phyloP scores from a whole-genome alignment of 2,797 vertebrate species.

The Poeciliopsis turneri region DNA sequence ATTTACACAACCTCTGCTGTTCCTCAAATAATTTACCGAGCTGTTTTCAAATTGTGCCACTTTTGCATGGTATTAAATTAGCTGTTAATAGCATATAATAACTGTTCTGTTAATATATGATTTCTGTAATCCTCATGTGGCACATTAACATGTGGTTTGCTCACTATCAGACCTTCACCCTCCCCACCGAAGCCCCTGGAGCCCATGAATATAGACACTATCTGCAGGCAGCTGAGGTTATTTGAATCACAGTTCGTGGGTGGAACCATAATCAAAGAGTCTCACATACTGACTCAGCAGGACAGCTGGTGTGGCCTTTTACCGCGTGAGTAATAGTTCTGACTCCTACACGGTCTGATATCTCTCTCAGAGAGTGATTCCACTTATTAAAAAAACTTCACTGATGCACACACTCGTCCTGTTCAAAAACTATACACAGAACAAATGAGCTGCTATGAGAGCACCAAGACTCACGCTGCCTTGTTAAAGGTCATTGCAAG shows the following conservation, averaged over 20 bases:
- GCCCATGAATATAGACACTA: conserved; percentile 29
- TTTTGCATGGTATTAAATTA: neutral
- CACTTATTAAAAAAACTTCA: conserved; percentile 13
- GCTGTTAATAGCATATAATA: neutral
- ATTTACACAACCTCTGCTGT: neutral
- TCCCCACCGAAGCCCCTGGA: neutral
- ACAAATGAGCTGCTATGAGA: conserved; percentile 1
- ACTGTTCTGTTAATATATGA: neutral
- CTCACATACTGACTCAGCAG: conserved; percentile 39
- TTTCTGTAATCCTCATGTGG: neutral
- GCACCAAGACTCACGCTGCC: neutral
- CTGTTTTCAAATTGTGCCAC: neutral
- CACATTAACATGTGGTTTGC: neutral
- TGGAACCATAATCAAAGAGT: conserved; percentile 48
- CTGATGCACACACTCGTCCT: conserved; percentile 1
- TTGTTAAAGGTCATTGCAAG: conserved; percentile 14
- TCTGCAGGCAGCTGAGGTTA: conserved; percentile 34
- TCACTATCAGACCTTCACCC: neutral
- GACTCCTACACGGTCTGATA: conserved; percentile 38
- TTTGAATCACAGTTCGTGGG: conserved; percentile 55
- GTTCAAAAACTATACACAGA: neutral
- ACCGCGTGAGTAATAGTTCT: conserved; percentile 45
- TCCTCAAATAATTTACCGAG: neutral
- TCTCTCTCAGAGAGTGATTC: conserved; percentile 28
- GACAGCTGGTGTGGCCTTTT: conserved; percentile 45